Evolutionary conservation across 2,888 invertebrate species (phyloP), one percentile per base, ranked within the genome.

Genomic region (Mesodorylaimus sp.): DNA sequence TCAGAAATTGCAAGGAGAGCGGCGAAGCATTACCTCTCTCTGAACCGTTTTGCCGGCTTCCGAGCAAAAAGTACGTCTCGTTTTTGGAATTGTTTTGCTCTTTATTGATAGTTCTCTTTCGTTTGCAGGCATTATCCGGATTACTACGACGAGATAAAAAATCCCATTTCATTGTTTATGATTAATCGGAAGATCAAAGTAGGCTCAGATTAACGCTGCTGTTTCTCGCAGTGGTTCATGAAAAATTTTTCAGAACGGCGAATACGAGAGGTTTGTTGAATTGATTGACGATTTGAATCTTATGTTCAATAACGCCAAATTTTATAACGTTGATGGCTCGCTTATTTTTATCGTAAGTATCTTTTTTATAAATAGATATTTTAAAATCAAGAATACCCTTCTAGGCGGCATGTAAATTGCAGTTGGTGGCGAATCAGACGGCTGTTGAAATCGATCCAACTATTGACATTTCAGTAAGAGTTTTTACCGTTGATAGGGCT

Each of bases 271-370:
- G 13, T 74, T 89, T 1, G 81, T 81, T 27, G 86, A 89, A 66
- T 79, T 95, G 39, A 85, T 88, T 1, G 81, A 81, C 1, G 95
- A 97, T 66, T 77, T 97, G 74, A 88, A 87, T 64, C 78, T 89
- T 45, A 87, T 95, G 80, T 86, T 95, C 68, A 87, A 89, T 65
- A 97, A 97, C 70, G 95, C 95, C 13, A 84, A 83, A 66, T 79
- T 80, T 60, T 88, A 87, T 66, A 87, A 86, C 68, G 72, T 80
- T 42, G 77, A 80, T 45, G 79, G 80, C 38, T 83, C 85, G 39
- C 77, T 79, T 59, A 74, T 85, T 16, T 84, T 83, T 66, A 82
- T 83, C 69, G 81, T 80, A 69, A 65, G 51, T 49, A 48, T 13
- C 13, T 21, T 39, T 13, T 16, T 49, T 44, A 16, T 52, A n/a